Conservation (phyloP, 2,888 invertebrate species). For the Notocelia uddmanniana region DNA sequence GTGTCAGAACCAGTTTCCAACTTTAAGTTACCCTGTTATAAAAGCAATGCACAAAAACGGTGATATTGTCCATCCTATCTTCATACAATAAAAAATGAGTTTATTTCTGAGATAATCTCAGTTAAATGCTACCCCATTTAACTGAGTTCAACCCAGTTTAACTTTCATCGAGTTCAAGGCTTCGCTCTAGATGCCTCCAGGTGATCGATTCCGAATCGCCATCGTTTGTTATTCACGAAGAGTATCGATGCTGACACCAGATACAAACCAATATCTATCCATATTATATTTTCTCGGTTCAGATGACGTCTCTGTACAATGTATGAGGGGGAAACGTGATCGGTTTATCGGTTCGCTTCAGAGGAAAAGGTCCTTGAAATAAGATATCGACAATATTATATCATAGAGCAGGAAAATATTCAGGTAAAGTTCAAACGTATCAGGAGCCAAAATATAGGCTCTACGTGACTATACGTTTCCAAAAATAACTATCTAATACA, state of each 20-base stretch:
- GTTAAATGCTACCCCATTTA: too few relatives aligned
- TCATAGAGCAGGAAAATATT: conserved; percentile 34
- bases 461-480: conserved; percentile 4
- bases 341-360: conserved; percentile 43
- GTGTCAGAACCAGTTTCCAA: not conserved
- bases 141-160: too few relatives aligned
- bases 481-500: conserved; percentile 14
- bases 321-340: conserved; percentile 47
- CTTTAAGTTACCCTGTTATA: not conserved
- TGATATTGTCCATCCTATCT: not conserved
- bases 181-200: conserved; percentile 37
- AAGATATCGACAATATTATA: conserved; percentile 44
- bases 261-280: conserved; percentile 51
- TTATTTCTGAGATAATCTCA: not conserved
- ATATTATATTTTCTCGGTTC: conserved; percentile 43
- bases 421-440: conserved; percentile 39
- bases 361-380: conserved; percentile 38
- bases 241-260: conserved; percentile 56
- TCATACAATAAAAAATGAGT: conserved; percentile 4
- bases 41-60: not conserved
- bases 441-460: conserved; percentile 17
- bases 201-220: conserved; percentile 58
- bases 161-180: conserved; percentile 42
- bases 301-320: conserved; percentile 41
- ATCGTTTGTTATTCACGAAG: conserved; percentile 60